phyloP scores from a whole-genome alignment of 1,140 invertebrate species.

The Anastrepha obliqua region DNA sequence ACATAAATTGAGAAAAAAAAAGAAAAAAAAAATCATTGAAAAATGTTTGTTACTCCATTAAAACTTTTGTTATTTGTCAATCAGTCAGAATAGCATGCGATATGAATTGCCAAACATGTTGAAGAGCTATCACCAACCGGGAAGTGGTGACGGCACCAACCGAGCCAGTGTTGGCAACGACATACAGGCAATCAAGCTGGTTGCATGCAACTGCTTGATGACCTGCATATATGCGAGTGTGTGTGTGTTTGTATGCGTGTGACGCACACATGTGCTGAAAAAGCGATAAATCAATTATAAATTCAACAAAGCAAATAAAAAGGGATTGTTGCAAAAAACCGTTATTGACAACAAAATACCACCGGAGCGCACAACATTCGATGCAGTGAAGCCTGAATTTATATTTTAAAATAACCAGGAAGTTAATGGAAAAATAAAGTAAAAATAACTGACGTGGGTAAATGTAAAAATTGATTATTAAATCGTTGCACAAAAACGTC shows the following conservation, averaged over 20 bases:
- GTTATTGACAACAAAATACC: not conserved
- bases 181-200: not conserved
- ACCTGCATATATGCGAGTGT: not conserved
- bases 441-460: not conserved
- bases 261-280: conserved; percentile 20
- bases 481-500: not conserved
- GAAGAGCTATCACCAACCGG: not conserved
- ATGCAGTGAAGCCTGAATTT: conserved; percentile 7
- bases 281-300: conserved; percentile 46
- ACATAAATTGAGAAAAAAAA: not conserved
- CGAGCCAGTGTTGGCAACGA: not conserved
- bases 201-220: not conserved
- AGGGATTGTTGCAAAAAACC: not conserved
- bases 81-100: conserved; percentile 9
- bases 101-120: not conserved
- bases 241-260: not conserved
- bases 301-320: not conserved
- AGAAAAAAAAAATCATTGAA: not conserved
- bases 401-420: not conserved
- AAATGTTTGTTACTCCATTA: conserved; percentile 25
- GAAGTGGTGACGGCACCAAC: not conserved
- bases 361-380: not conserved
- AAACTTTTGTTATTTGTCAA: conserved; percentile 31
- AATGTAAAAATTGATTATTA: conserved; percentile 13
- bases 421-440: conserved; percentile 9